phyloP scores from a whole-genome alignment of 1,140 invertebrate genomes.

The Stenopsyche tienmushanensis region DNA sequence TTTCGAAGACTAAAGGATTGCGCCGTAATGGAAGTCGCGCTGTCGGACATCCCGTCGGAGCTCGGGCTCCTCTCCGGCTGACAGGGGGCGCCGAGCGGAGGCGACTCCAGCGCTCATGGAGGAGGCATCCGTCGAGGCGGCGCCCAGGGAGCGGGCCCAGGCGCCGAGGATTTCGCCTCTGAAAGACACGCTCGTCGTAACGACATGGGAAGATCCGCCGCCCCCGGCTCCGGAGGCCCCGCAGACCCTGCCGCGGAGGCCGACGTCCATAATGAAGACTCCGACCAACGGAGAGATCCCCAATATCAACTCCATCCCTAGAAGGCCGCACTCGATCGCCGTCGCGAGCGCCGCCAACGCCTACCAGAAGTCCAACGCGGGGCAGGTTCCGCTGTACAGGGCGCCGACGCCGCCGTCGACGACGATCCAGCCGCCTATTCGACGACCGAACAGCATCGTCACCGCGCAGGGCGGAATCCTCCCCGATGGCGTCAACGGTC shows the following conservation, averaged over 20 bases:
- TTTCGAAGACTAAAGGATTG: slow-evolving; percentile 4
- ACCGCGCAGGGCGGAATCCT: slow-evolving; percentile 33
- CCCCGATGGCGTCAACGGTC: slow-evolving; percentile 6
- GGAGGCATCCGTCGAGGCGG: slow-evolving; percentile 6
- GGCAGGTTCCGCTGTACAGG: slow-evolving; percentile 28
- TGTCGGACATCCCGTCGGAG: not conserved
- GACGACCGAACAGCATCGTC: slow-evolving; percentile 53
- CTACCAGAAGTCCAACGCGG: slow-evolving; percentile 17
- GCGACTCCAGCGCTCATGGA: slow-evolving; percentile 41
- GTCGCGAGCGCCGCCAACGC: slow-evolving; percentile 23
- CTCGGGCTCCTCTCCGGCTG: slow-evolving; percentile 4
- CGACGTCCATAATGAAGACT: slow-evolving; percentile 45
- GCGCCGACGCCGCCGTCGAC: slow-evolving; percentile 32
- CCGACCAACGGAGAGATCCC: slow-evolving; percentile 36
- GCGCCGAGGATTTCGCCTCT: slow-evolving; percentile 32
- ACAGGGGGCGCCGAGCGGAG: slow-evolving; percentile 6
- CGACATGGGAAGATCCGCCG: slow-evolving; percentile 49
- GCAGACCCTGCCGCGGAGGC: slow-evolving; percentile 43
- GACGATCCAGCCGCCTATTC: slow-evolving; percentile 48
- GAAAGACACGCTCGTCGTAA: slow-evolving; percentile 38
- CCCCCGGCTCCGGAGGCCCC: slow-evolving; percentile 48
- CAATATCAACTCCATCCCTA: slow-evolving; percentile 32
- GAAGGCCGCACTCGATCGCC: slow-evolving; percentile 37
- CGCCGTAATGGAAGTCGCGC: slow-evolving; percentile 9
- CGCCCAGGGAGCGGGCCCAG: slow-evolving; percentile 6